Percentiles rank a stretch among this genome's conserved stretches.
These are phyloP conservation scores for Tachystola acroxantha DNA, from an alignment of 2,888 invertebrate genomes.

Conservation along the genomic window DNA sequence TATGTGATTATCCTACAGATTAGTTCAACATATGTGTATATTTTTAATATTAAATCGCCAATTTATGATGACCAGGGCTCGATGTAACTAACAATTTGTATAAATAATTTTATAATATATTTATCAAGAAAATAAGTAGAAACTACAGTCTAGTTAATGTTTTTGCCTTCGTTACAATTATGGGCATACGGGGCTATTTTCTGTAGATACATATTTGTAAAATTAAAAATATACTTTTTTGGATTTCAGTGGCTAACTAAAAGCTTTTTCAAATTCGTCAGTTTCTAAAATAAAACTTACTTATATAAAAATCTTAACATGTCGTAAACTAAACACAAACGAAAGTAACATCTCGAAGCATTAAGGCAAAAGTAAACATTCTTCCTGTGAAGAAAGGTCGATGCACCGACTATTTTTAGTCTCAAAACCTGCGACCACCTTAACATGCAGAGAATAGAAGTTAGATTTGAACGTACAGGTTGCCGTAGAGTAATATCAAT, in stretches of 20 bases:
- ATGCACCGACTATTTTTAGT: conserved; percentile 59
- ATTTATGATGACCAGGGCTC: conserved; percentile 41
- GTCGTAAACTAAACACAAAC: conserved; percentile 40
- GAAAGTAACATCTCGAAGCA: conserved; percentile 60
- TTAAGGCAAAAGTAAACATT: conserved; percentile 33
- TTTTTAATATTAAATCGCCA: conserved; percentile 62
- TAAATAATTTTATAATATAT: too few relatives aligned
- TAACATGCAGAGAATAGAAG: conserved; percentile 46
- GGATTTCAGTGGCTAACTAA: too few relatives aligned
- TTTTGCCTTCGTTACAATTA: too few relatives aligned
- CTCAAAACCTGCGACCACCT: conserved; percentile 19
- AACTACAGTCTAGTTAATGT: too few relatives aligned
- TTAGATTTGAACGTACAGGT: conserved; percentile 31
- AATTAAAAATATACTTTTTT: too few relatives aligned
- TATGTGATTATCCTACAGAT: conserved; percentile 65
- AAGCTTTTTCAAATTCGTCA: too few relatives aligned
- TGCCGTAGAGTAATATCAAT: conserved; percentile 47
- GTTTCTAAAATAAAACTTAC: not conserved
- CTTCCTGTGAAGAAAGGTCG: conserved; percentile 47
- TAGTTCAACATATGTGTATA: conserved; percentile 38
- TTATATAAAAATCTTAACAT: conserved; percentile 2
- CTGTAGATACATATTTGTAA: too few relatives aligned
- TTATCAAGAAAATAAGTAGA: too few relatives aligned
- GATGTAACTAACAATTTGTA: too few relatives aligned
- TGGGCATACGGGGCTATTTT: too few relatives aligned